A percentile compares a stretch with the other conserved stretches of the same genome.
Evolutionary conservation across 2,888 invertebrate genomes (phyloP).

Genomic region (Anticlea derivata): DNA sequence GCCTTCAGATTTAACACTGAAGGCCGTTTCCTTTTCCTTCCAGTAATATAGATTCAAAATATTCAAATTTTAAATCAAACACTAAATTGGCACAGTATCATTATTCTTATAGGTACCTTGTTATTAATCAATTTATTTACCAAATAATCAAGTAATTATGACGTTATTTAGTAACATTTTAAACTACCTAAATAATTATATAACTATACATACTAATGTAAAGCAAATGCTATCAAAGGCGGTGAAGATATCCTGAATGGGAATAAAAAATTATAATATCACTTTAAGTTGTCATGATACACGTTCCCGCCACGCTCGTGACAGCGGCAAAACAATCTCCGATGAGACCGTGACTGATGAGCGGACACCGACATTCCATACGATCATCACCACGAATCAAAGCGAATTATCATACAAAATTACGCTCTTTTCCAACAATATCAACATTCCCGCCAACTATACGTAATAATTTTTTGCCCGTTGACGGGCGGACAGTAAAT

Average conservation of each 20-base stretch:
- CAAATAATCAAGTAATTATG: background rate
- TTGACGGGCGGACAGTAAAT: slow-evolving; percentile 53
- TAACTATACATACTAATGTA: too few species aligned
- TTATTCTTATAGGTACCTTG: slow-evolving; percentile 1
- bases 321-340: slow-evolving; percentile 26
- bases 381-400: slow-evolving; percentile 27
- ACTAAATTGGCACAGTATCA: slow-evolving; percentile 12
- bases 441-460: slow-evolving; percentile 22
- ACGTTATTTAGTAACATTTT: background rate
- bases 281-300: slow-evolving; percentile 32
- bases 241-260: slow-evolving; percentile 8
- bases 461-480: slow-evolving; percentile 28
- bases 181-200: too few species aligned
- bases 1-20: slow-evolving; percentile 6
- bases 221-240: background rate
- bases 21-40: slow-evolving; percentile 26
- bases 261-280: slow-evolving; percentile 25
- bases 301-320: slow-evolving; percentile 14
- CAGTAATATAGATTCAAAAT: slow-evolving; percentile 3
- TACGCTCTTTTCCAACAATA: slow-evolving; percentile 20
- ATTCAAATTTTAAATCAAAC: slow-evolving; percentile 13
- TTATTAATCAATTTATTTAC: background rate
- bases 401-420: slow-evolving; percentile 27
- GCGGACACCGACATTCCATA: slow-evolving; percentile 20
- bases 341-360: slow-evolving; percentile 26